phyloP scores from a whole-genome alignment of 1,140 invertebrate species.

The Oncopodura yosiiana region DNA sequence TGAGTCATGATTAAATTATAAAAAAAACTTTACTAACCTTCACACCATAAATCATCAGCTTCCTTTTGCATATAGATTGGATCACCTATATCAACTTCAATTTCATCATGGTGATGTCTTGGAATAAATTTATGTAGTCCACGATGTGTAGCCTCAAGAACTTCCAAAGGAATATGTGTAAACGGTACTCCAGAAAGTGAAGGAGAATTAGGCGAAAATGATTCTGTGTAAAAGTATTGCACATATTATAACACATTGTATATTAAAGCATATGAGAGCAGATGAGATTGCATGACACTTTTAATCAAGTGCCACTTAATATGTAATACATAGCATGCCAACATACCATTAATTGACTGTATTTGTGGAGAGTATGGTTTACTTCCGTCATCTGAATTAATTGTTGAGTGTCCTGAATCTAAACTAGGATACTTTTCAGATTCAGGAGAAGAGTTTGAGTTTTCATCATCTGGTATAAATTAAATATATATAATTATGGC shows the following conservation, averaged over 20 bases:
- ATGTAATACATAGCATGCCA: neutral
- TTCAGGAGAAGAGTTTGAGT: slow-evolving; percentile 53
- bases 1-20: neutral
- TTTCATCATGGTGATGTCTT: slow-evolving; percentile 85
- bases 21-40: slow-evolving; percentile 48
- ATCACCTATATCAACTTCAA: slow-evolving; percentile 93
- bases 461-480: slow-evolving; percentile 54
- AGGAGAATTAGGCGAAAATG: slow-evolving; percentile 36
- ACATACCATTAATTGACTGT: slow-evolving; percentile 37
- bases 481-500: neutral
- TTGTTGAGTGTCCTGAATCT: slow-evolving; percentile 79
- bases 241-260: too few relatives aligned
- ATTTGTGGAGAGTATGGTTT: slow-evolving; percentile 66
- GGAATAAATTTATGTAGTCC: slow-evolving; percentile 92
- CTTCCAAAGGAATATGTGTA: slow-evolving; percentile 61
- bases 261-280: too few relatives aligned
- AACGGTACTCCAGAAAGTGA: slow-evolving; percentile 45
- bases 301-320: too few relatives aligned
- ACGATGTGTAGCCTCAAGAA: slow-evolving; percentile 88
- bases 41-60: slow-evolving; percentile 94
- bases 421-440: slow-evolving; percentile 69
- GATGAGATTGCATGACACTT: too few relatives aligned
- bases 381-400: slow-evolving; percentile 72
- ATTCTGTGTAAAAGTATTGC: slow-evolving; percentile 32
- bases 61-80: slow-evolving; percentile 93